Conservation (phyloP, 2,113 vertebrate species). For the Cyprinodon brontotheroides region DNA sequence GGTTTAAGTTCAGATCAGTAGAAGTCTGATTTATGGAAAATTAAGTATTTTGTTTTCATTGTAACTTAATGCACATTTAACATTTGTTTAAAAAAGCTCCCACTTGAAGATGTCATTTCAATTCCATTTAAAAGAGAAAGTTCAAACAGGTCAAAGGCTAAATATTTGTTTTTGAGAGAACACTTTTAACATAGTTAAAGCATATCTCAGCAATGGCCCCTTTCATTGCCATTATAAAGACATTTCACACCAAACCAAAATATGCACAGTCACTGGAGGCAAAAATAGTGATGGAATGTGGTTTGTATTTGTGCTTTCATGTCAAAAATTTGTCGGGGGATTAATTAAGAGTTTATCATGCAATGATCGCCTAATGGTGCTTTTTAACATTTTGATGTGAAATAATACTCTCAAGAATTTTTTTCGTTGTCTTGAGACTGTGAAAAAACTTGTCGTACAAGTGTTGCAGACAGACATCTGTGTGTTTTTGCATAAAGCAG, state of each 20-base stretch:
- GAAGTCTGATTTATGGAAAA: background rate
- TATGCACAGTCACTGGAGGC: background rate
- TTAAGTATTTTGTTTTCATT: background rate
- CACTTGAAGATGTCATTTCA: background rate
- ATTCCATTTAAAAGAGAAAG: background rate
- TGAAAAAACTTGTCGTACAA: background rate
- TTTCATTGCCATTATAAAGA: background rate
- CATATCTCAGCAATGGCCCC: background rate
- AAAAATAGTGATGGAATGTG: conserved; percentile 3
- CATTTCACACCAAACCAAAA: background rate
- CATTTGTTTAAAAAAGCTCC: background rate
- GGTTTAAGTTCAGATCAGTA: background rate
- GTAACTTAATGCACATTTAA: background rate
- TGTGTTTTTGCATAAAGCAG: background rate
- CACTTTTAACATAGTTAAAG: background rate
- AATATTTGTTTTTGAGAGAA: too few relatives aligned
- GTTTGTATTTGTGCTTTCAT: background rate
- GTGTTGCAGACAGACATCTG: background rate
- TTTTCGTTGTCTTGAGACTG: background rate
- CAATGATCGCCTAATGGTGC: background rate
- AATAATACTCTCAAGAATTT: background rate
- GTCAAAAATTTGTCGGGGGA: background rate
- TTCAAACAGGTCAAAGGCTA: background rate
- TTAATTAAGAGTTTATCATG: conserved; percentile 2
- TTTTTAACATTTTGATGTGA: background rate